Conservation (phyloP, 2,888 invertebrate genomes). For the Cheiracanthium punctorium region DNA sequence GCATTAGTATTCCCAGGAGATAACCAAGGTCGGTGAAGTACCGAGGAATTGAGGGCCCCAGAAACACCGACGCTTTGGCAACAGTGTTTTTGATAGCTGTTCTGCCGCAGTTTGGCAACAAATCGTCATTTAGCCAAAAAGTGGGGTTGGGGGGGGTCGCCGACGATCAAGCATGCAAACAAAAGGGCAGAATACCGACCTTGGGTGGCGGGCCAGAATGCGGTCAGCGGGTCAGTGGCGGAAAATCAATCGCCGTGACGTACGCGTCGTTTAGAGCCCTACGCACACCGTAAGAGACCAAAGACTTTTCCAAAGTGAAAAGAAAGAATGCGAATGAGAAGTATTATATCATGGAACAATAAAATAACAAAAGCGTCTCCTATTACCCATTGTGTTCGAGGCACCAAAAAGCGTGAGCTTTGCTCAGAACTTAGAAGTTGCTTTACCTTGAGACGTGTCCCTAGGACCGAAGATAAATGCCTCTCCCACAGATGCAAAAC, state of each 20-base stretch:
- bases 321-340: background rate
- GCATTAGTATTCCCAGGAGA: background rate
- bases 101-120: background rate
- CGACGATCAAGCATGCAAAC: slow-evolving; percentile 17
- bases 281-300: background rate
- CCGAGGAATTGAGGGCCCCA: background rate
- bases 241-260: slow-evolving; percentile 30
- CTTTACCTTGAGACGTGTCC: background rate
- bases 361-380: background rate
- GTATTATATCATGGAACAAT: background rate
- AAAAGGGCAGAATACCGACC: slow-evolving; percentile 19
- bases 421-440: background rate
- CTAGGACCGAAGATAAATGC: no score
- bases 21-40: background rate
- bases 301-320: background rate
- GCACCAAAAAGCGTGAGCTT: background rate
- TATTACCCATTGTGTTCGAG: background rate
- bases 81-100: background rate
- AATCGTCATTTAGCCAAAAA: slow-evolving; percentile 1
- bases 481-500: no score
- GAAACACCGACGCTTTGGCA: background rate
- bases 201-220: background rate
- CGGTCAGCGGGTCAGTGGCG: slow-evolving; percentile 30
- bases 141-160: slow-evolving; percentile 8
- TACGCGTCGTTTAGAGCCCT: background rate